Percentiles rank a stretch among this genome's conserved stretches.
Conservation (phyloP, 2,113 vertebrate genomes). For the Pangasianodon gigas region DNA sequence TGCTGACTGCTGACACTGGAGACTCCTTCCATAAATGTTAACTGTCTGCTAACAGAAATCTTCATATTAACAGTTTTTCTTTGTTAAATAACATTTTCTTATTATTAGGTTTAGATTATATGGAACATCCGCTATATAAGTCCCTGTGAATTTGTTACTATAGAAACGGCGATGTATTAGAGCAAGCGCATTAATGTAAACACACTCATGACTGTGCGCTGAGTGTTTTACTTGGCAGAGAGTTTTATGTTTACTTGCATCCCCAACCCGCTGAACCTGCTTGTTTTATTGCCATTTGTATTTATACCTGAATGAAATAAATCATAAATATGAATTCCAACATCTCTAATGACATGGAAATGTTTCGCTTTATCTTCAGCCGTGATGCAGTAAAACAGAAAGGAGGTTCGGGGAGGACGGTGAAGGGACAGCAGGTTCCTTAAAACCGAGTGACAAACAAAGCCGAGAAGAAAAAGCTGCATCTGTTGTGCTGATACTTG, state of each 20-base stretch:
- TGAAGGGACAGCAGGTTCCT: background rate
- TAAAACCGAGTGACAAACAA: background rate
- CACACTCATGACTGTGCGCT: background rate
- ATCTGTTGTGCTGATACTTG: background rate
- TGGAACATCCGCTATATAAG: background rate
- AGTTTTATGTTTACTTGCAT: background rate
- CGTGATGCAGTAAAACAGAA: background rate
- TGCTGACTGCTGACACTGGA: background rate
- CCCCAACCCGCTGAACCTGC: background rate
- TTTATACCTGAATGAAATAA: background rate
- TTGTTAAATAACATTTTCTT: background rate
- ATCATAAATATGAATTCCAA: background rate
- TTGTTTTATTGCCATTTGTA: background rate
- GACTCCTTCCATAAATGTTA: background rate
- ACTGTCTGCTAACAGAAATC: background rate
- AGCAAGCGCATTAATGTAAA: background rate
- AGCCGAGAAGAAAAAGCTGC: background rate
- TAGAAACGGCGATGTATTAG: background rate
- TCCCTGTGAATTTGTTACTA: background rate
- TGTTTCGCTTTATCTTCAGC: too few relatives aligned
- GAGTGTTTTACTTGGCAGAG: constrained; percentile 8
- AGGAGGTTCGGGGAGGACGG: background rate
- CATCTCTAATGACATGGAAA: background rate
- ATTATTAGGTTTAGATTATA: background rate
- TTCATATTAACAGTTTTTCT: background rate